A percentile compares a stretch with the other conserved stretches of the same genome.
These are phyloP conservation scores for Amblyjoppa proteus DNA, from an alignment of 2,888 invertebrate genomes.

Conservation along the genomic window DNA sequence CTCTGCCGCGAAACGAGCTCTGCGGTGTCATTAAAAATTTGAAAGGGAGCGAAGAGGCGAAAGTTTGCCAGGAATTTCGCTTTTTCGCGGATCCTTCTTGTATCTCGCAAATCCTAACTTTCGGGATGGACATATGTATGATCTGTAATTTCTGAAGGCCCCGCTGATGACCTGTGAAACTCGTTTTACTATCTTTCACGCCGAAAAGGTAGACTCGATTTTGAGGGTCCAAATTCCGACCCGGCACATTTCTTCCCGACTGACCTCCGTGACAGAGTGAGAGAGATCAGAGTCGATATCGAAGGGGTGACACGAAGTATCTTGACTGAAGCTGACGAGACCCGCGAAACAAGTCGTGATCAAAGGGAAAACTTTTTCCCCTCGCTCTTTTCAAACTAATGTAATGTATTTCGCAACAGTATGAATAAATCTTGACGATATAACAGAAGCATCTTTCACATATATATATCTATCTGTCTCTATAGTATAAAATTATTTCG, in stretches of 20 bases:
- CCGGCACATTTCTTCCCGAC: background rate
- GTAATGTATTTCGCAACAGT: background rate
- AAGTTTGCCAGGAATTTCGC: background rate
- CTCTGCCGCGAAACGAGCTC: background rate
- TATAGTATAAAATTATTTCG: no score
- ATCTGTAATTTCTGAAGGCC: background rate
- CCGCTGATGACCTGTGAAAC: background rate
- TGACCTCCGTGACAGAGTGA: background rate
- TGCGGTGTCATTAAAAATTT: background rate
- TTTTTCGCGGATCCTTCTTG: background rate
- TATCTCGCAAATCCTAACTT: background rate
- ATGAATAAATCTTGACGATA: constrained; percentile 12
- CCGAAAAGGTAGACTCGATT: background rate
- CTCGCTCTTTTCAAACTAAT: constrained; percentile 15
- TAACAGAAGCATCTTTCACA: background rate
- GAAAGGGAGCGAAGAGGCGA: background rate
- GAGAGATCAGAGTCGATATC: constrained; percentile 11
- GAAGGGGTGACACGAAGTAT: background rate
- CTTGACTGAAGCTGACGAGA: constrained; percentile 25
- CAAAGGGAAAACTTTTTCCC: constrained; percentile 7
- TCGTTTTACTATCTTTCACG: background rate
- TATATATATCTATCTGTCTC: background rate
- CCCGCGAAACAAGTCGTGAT: constrained; percentile 17
- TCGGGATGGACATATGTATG: background rate
- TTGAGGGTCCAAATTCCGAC: background rate